Evolutionary conservation across 1,140 invertebrate genomes (phyloP), one percentile per base, ranked within the genome.

Genomic region (Thaumetopoea pityocampa): DNA sequence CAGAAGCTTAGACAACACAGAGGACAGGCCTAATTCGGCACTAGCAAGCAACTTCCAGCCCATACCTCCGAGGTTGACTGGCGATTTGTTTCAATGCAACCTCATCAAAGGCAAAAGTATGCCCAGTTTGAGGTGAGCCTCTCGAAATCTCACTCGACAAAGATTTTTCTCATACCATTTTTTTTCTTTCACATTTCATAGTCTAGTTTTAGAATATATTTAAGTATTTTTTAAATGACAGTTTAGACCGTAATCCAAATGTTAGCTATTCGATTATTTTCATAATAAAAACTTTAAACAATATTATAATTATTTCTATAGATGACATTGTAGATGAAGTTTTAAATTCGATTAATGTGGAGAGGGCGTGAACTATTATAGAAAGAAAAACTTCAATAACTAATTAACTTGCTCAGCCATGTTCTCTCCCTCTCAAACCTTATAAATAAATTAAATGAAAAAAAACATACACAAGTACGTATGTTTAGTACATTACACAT

Each of bases 31-130:
- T 3, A 78, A 78, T 47, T 85, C 81, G 3, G 81, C 73, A 15
- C 50, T 85, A 9, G 72, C 64, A 2, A 68, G 67, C 12, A 73
- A 85, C 36, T 86, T 84, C 30, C 67, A 74, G 2, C 67, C 80
- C 1, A 35, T 83, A 32, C 71, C 68, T 2, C 73, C 81, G 14
- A 65, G 76, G 23, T 42, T 77, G 4, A 68, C 72, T 1, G 77
- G 77, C 14, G 84, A 78, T 36, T 67, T 82, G 16, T 62, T 85
- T 5, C 73, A 89, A 1, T 91, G 90, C 40, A 94, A 93, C 78
- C 85, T 97, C 16, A 92, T 96, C 26, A 96, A 96, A 88, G 96
- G 95, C 28, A 97, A 96, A 85, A 96, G 94, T 86, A 96, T 97
- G 94, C 96, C 96, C 3, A 96, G 95, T 78, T 85, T 97, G 28